Conservation (phyloP, 2,797 vertebrate genomes). For the Threskiornis aethiopicus region DNA sequence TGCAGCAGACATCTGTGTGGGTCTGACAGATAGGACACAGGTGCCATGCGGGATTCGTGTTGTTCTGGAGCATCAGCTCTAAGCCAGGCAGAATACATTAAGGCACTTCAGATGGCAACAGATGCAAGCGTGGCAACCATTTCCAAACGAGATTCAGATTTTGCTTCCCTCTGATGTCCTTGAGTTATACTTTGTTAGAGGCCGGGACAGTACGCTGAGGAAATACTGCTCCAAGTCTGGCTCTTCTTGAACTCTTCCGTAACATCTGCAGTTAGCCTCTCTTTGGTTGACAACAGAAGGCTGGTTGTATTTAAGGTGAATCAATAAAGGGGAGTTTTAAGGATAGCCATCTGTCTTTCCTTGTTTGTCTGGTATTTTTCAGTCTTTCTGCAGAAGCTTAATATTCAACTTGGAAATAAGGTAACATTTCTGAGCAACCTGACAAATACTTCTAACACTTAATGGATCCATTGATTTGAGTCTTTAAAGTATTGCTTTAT, state of each 20-base stretch:
- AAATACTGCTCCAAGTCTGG: background rate
- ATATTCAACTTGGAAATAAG: background rate
- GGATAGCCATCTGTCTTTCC: background rate
- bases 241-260: background rate
- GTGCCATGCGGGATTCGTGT: background rate
- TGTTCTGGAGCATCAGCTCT: background rate
- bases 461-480: background rate
- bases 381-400: background rate
- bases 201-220: background rate
- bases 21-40: constrained; percentile 39
- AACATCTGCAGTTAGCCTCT: background rate
- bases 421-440: background rate
- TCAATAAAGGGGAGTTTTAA: background rate
- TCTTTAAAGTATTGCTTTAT: background rate
- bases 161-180: background rate
- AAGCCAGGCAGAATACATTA: background rate
- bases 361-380: background rate
- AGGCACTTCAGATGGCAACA: background rate
- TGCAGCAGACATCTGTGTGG: constrained; percentile 30
- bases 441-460: background rate
- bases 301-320: background rate
- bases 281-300: background rate
- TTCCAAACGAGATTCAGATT: background rate
- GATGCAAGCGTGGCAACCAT: background rate
- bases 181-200: background rate